Conservation (phyloP, 2,113 vertebrate genomes). For the Lagopus muta region DNA sequence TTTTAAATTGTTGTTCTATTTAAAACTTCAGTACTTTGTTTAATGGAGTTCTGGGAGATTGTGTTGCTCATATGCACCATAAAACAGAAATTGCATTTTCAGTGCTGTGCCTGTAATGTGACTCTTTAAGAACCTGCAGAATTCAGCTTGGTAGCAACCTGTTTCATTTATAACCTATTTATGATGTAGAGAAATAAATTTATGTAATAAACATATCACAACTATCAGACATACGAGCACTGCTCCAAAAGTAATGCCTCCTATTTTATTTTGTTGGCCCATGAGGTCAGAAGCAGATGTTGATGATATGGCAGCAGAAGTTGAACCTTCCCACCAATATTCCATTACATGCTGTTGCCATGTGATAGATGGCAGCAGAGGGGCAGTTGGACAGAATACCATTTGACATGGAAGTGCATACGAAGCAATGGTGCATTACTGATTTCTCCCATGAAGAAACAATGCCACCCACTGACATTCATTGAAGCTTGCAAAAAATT, state of each 20-base stretch:
- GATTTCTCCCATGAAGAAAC: no score
- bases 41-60: conserved; percentile 29
- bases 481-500: no score
- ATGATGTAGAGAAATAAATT: background rate
- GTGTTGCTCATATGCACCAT: background rate
- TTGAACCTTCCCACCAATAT: background rate
- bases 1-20: conserved; percentile 31
- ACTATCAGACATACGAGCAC: background rate
- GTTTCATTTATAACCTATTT: background rate
- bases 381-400: no score
- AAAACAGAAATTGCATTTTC: conserved; percentile 39
- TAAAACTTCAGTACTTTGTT: conserved; percentile 10
- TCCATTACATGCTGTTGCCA: no score
- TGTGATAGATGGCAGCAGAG: no score
- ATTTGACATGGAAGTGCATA: no score
- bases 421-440: no score
- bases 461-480: no score
- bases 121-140: background rate
- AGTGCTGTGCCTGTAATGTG: background rate
- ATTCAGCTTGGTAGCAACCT: background rate
- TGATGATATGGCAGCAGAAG: background rate
- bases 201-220: background rate
- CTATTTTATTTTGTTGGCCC: background rate
- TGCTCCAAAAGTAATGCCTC: background rate
- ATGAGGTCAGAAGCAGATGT: background rate